Percentiles rank a stretch among this genome's conserved stretches.
Conservation (phyloP, 1,140 invertebrate genomes). For the Drosophila lini region DNA sequence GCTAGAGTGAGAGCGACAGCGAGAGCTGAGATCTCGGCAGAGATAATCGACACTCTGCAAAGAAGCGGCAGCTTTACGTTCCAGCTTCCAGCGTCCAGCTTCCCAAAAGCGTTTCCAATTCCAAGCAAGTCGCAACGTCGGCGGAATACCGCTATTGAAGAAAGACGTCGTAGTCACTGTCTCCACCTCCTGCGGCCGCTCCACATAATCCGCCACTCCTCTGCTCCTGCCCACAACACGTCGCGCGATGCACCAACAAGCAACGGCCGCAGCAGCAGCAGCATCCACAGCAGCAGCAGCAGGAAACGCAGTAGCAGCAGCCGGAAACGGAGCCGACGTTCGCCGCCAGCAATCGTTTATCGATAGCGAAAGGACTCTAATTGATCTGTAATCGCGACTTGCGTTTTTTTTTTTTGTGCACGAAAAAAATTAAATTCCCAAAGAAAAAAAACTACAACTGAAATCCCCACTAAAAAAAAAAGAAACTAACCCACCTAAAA, state of each 20-base stretch:
- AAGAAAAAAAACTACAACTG: not conserved
- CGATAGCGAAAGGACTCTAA: constrained; percentile 31
- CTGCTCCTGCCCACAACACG: constrained; percentile 23
- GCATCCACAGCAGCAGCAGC: not conserved
- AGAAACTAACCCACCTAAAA: constrained; percentile 2
- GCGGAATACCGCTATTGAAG: constrained; percentile 36
- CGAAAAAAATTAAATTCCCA: constrained; percentile 6
- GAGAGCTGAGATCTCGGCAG: constrained; percentile 25
- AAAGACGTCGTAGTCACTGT: constrained; percentile 10
- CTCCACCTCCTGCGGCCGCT: constrained; percentile 10
- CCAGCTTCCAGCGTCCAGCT: constrained; percentile 51
- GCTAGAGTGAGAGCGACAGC: constrained; percentile 10
- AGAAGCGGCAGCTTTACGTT: constrained; percentile 39
- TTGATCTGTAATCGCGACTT: constrained; percentile 23
- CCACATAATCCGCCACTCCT: constrained; percentile 13
- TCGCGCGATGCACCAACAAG: constrained; percentile 63
- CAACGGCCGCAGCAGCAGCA: constrained; percentile 33
- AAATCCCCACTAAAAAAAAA: not conserved
- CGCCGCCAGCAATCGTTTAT: constrained; percentile 9
- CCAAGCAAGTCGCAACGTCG: constrained; percentile 72
- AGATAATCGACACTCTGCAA: constrained; percentile 15
- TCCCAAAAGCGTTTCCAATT: constrained; percentile 75
- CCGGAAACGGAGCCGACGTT: constrained; percentile 3
- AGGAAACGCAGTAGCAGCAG: constrained; percentile 9
- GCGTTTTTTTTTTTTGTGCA: constrained; percentile 42